Evolutionary conservation across 2,797 vertebrate species (phyloP), one percentile per base, ranked within the genome.

Genomic region (Enteromius argenteus): DNA sequence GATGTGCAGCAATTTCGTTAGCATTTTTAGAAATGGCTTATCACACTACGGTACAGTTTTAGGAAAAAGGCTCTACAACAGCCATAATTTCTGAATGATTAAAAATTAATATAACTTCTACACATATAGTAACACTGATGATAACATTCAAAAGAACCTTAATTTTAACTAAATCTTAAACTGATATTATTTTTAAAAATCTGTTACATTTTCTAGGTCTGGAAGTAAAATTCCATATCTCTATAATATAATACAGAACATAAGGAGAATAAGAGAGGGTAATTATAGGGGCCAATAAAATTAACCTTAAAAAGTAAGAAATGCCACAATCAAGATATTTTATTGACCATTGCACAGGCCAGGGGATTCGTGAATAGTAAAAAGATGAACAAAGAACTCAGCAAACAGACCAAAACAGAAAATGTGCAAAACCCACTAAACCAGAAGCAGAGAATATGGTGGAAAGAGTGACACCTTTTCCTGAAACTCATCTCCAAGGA

Each of bases 401-500:
- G 13, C 7, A 71, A 49, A 77, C 42, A 60, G 30, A 58, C 53
- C 44, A 42, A 83, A 42, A 80, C 32, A 68, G 30, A 42, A 74
- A 62, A 72, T 21, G 46, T 66, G 15, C 23, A 72, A 44, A 49
- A 13, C 64, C 68, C 23, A 58, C 37, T 62, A 83, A 60, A 86
- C 69, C 68, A 76, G 3, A 78, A 10, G 27, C 13, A 60, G 79
- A 87, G 79, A 77, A 79, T 76, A 85, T 42, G 80, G 21, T 19
- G 75, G 23, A 35, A 72, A 85, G 21, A 83, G 88, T 89, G 91
- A 92, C 92, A 96, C 95, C 96, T 96, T 96, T 92, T 96, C 95
- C 94, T 95, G 95, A 95, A 96, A 96, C 86, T 96, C 95, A 94
- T 96, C 94, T 92, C 96, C 95, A 86, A 96, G 94, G 77, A 96